Conservation (phyloP, 2,113 vertebrate species). For the Salvelinus sp. region DNA sequence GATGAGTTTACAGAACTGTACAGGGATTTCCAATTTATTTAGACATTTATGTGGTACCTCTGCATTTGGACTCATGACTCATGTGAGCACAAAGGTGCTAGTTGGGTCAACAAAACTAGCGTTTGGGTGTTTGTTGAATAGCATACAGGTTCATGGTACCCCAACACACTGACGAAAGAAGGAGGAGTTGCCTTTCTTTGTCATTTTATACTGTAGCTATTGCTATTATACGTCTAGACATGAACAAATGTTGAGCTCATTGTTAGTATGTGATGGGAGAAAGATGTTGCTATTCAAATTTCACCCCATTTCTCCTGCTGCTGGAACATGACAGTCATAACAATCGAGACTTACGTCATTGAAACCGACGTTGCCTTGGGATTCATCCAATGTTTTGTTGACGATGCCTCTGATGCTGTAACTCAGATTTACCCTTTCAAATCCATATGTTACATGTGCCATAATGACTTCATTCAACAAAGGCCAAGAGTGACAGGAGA, state of each 20-base stretch:
- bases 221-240: too few species aligned
- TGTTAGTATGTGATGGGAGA: too few species aligned
- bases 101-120: conserved; percentile 19
- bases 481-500: conserved; percentile 54
- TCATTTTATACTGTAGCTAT: background rate
- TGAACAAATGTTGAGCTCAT: too few species aligned
- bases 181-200: background rate
- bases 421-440: background rate
- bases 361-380: background rate
- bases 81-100: conserved; percentile 46
- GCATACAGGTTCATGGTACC: conserved; percentile 30
- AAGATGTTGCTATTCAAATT: too few species aligned
- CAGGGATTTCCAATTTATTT: conserved; percentile 50
- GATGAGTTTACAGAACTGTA: conserved; percentile 36
- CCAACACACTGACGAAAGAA: conserved; percentile 30
- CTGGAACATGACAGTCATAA: too few species aligned
- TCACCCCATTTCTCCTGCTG: too few species aligned
- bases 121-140: conserved; percentile 18
- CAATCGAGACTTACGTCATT: background rate
- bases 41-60: background rate
- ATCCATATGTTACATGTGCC: conserved; percentile 14
- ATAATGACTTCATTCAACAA: conserved; percentile 51
- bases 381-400: conserved; percentile 11
- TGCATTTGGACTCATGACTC: conserved; percentile 11
- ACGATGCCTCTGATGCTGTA: background rate